Evolutionary conservation across 2,888 invertebrate genomes (phyloP).

Genomic region (Sphecodes monilicornis): DNA sequence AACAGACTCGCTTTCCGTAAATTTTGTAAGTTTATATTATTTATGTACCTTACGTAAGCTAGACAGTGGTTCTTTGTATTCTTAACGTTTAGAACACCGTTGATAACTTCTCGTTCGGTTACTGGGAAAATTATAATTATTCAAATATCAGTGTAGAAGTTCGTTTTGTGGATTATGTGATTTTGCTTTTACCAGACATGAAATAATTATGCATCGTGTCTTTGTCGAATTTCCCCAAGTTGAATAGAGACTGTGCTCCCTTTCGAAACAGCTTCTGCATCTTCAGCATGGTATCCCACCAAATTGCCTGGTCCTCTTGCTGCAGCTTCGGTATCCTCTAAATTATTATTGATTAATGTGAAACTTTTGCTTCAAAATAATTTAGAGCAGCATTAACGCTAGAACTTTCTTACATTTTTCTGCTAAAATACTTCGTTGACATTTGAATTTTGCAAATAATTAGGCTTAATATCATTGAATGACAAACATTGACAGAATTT

Average conservation of each 20-base stretch:
- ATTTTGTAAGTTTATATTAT: slow-evolving; percentile 98
- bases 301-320: slow-evolving; percentile 97
- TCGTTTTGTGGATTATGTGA: slow-evolving; percentile 23
- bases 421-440: too few relatives aligned
- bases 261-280: slow-evolving; percentile 98
- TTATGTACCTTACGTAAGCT: slow-evolving; percentile 97
- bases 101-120: slow-evolving; percentile 98
- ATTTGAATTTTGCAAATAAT: too few relatives aligned
- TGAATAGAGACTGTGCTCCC: slow-evolving; percentile 94
- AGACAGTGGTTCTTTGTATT: slow-evolving; percentile 98
- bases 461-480: too few relatives aligned
- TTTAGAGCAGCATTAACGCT: background rate
- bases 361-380: background rate
- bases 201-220: slow-evolving; percentile 99
- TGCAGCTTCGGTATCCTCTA: slow-evolving; percentile 97
- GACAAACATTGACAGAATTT: too few relatives aligned
- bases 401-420: too few relatives aligned
- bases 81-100: slow-evolving; percentile 96
- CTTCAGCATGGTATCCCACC: slow-evolving; percentile 98
- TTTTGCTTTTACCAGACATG: slow-evolving; percentile 93
- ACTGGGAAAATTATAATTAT: slow-evolving; percentile 86
- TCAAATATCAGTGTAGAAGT: background rate
- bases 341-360: background rate
- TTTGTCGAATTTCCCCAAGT: slow-evolving; percentile 93
- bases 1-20: slow-evolving; percentile 97